Conservation (phyloP, 2,888 invertebrate species). For the Diarsia rubi region DNA sequence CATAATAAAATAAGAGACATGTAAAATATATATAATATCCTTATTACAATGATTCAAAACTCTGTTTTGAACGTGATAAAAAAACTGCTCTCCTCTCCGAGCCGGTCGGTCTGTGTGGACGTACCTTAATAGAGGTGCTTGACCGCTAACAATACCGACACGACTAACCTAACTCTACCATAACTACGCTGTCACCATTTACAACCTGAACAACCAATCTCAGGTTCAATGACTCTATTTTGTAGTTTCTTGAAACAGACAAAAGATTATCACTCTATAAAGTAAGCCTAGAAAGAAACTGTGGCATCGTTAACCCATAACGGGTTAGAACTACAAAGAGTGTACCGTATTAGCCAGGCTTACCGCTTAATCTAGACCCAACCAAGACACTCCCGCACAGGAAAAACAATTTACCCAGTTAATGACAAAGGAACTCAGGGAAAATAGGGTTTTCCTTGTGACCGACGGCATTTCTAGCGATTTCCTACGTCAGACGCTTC, state of each 20-base stretch:
- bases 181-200: neutral
- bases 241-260: neutral
- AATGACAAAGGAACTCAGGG: slow-evolving; percentile 81
- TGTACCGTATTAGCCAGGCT: slow-evolving; percentile 76
- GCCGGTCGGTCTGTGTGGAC: too few species aligned
- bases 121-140: neutral
- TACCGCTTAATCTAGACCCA: slow-evolving; percentile 82
- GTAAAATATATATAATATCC: too few species aligned
- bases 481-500: slow-evolving; percentile 56
- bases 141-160: slow-evolving; percentile 12
- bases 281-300: slow-evolving; percentile 26
- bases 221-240: neutral
- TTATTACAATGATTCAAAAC: too few species aligned
- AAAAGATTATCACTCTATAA: slow-evolving; percentile 10
- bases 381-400: slow-evolving; percentile 76
- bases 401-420: slow-evolving; percentile 84
- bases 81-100: too few species aligned
- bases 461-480: slow-evolving; percentile 62
- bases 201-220: slow-evolving; percentile 1
- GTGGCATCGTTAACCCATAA: slow-evolving; percentile 68
- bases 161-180: neutral
- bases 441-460: slow-evolving; percentile 77
- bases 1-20: too few species aligned
- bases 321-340: slow-evolving; percentile 67
- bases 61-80: too few species aligned